A percentile compares a stretch with the other conserved stretches of the same genome.
Evolutionary conservation across 2,113 vertebrate species (phyloP).

Genomic region (Syngnathus floridae): DNA sequence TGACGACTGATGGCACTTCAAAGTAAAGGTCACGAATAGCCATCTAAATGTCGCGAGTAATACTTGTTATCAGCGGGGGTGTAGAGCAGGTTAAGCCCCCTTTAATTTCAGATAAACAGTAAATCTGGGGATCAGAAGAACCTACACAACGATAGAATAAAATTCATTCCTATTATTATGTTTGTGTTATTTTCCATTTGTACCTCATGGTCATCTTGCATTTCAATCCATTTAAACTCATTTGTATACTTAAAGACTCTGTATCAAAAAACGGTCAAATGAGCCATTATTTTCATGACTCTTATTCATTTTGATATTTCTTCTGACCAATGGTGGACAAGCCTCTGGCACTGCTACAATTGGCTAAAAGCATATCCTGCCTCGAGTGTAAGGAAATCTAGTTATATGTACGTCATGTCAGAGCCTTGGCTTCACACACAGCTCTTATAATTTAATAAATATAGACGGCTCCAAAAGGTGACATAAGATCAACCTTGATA

Average conservation of each 20-base stretch:
- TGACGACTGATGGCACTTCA: constrained; percentile 53
- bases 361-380: constrained; percentile 56
- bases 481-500: background rate
- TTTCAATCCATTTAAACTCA: constrained; percentile 22
- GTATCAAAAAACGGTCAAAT: constrained; percentile 25
- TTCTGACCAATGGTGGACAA: constrained; percentile 47
- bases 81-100: constrained; percentile 4
- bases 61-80: constrained; percentile 31
- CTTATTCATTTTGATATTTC: constrained; percentile 14
- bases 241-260: constrained; percentile 31
- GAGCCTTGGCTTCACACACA: constrained; percentile 25
- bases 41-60: constrained; percentile 40
- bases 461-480: constrained; percentile 24
- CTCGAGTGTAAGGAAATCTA: constrained; percentile 50
- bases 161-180: background rate
- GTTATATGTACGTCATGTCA: constrained; percentile 45
- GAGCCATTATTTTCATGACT: constrained; percentile 31
- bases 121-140: background rate
- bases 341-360: constrained; percentile 26
- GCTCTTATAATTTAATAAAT: constrained; percentile 20
- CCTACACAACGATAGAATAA: background rate
- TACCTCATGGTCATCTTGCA: background rate
- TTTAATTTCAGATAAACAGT: constrained; percentile 8
- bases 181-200: background rate
- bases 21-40: constrained; percentile 53